Base-by-base conservation (phyloP, 2,888 invertebrate species). In the Metacarcinus magister region DNA sequence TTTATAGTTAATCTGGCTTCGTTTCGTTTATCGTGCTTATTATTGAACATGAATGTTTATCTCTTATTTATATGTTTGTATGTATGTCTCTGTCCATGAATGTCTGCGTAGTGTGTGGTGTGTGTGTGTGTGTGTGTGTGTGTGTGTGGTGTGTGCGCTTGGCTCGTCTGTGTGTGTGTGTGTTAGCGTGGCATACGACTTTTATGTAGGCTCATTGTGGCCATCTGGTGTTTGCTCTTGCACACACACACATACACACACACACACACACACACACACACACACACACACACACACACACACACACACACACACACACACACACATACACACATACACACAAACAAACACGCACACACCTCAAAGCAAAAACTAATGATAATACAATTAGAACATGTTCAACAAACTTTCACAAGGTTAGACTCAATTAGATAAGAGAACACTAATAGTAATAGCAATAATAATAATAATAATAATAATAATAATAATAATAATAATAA, bases 221-320 rank as follows among this genome's bases (percentile, higher is more conserved):
- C n/a, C 67, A 67, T 67, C 67, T 67, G 67, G 67, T 67, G 23
- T 67, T 67, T 67, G n/a, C 23, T 67, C 67, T 2, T 67, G n/a
- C 23, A 23, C 67, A 19, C 23, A 19, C 23, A 23, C 4, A 19
- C 23, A 67, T 19, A 13, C 67, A 67, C 67, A 67, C 67, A 67
- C 67, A 67, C 67, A 13, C 67, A 13, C 67, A 13, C 67, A 13
- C 67, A 67, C 67, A 67, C 67, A 67, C 67, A 67, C 67, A 67
- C 67, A 67, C 67, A 67, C 67, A 67, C 67, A 67, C 67, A 67
- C 67, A 67, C 67, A 67, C 67, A 67, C 67, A 67, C 67, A 67
- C 67, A 67, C 67, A 67, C 67, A 67, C 67, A 67, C 67, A 67
- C 67, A n/a, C 67, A n/a, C 67, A 67, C 67, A 67, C 67, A 67